phyloP scores from a whole-genome alignment of 2,888 invertebrate species.

The Meta bourneti region DNA sequence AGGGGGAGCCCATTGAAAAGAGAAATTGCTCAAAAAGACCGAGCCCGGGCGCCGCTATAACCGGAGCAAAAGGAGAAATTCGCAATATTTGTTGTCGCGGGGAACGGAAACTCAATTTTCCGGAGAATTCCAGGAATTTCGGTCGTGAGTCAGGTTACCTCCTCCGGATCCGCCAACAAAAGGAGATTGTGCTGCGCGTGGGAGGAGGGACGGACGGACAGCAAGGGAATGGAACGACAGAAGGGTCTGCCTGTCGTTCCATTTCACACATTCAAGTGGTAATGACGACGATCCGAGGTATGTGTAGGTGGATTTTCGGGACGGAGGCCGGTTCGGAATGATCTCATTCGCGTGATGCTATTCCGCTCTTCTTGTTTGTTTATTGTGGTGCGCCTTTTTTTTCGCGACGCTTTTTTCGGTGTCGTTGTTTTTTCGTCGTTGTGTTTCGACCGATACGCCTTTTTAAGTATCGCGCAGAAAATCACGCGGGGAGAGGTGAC shows the following conservation, averaged over 20 bases:
- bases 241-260: slow-evolving; percentile 53
- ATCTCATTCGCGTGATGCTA: slow-evolving; percentile 59
- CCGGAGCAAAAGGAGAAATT: slow-evolving; percentile 74
- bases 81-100: slow-evolving; percentile 75
- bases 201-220: slow-evolving; percentile 30
- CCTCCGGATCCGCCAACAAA: slow-evolving; percentile 32
- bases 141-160: slow-evolving; percentile 71
- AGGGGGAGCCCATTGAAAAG: slow-evolving; percentile 67
- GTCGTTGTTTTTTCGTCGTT: slow-evolving; percentile 15
- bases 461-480: slow-evolving; percentile 34
- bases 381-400: slow-evolving; percentile 10
- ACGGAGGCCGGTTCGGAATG: slow-evolving; percentile 47
- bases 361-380: slow-evolving; percentile 50
- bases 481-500: background rate
- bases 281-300: slow-evolving; percentile 43
- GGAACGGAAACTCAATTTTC: slow-evolving; percentile 75
- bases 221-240: background rate
- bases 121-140: slow-evolving; percentile 72
- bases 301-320: slow-evolving; percentile 47
- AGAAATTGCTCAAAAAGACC: slow-evolving; percentile 74
- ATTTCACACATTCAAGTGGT: slow-evolving; percentile 74
- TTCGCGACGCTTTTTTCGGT: background rate
- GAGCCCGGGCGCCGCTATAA: slow-evolving; percentile 35
- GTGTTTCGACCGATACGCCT: slow-evolving; percentile 21
- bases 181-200: slow-evolving; percentile 29